Percentiles rank a stretch among this genome's conserved stretches.
These are phyloP conservation scores for Oryctes rhinoceros DNA, from an alignment of 1,140 invertebrate species.

Conservation along the genomic window DNA sequence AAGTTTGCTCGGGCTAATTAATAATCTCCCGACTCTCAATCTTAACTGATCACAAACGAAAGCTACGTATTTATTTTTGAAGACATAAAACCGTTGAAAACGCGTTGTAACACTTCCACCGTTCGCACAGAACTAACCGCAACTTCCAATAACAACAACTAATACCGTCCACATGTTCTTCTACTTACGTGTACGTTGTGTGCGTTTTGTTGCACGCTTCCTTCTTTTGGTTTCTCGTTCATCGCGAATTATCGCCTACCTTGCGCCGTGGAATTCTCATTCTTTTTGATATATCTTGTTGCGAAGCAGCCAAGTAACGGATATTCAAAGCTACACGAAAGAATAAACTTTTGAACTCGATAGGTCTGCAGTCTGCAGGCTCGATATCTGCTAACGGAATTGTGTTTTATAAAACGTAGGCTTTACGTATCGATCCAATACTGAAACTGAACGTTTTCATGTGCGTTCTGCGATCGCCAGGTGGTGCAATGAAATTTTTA, in stretches of 20 bases:
- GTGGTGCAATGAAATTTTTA: too few relatives aligned
- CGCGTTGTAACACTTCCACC: background rate
- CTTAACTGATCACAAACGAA: too few relatives aligned
- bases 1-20: too few relatives aligned
- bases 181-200: too few relatives aligned
- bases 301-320: background rate
- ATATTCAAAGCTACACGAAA: background rate
- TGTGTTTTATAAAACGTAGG: too few relatives aligned
- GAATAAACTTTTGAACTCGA: conserved; percentile 20
- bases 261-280: background rate
- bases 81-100: background rate
- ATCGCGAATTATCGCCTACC: background rate
- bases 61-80: too few relatives aligned
- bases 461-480: too few relatives aligned
- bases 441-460: too few relatives aligned
- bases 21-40: too few relatives aligned
- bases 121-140: background rate
- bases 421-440: too few relatives aligned
- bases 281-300: background rate
- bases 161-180: background rate
- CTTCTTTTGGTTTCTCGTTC: background rate
- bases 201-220: background rate
- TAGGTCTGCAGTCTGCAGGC: background rate
- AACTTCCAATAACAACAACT: too few relatives aligned
- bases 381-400: too few relatives aligned